These are phyloP conservation scores for Idaea straminata DNA, from an alignment of 2,888 invertebrate genomes.

Conservation along the genomic window DNA sequence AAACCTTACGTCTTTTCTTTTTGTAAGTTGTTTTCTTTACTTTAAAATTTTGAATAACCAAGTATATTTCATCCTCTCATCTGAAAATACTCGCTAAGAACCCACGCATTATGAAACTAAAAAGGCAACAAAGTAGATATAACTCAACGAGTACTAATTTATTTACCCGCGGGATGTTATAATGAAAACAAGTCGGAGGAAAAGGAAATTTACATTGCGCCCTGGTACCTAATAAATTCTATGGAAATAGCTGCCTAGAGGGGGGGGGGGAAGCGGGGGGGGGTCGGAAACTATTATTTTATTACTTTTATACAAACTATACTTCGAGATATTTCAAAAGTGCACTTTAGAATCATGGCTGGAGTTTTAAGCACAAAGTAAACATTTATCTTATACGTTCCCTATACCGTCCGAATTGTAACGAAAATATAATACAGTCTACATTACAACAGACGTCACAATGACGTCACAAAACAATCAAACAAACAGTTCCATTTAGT, in stretches of 20 bases:
- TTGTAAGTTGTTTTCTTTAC: no score
- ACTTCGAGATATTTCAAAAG: constrained; percentile 7
- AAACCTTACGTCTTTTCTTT: no score
- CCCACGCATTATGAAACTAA: constrained; percentile 1
- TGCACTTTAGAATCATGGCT: no score
- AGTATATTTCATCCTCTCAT: no score
- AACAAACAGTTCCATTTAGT: constrained; percentile 24
- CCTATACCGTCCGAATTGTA: no score
- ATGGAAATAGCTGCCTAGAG: constrained; percentile 3
- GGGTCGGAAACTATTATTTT: constrained; percentile 11
- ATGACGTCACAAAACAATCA: constrained; percentile 3
- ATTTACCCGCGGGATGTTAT: constrained; percentile 10
- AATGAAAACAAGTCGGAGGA: constrained; percentile 20
- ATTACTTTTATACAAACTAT: not conserved
- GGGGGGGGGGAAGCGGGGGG: no score
- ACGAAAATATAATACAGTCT: no score
- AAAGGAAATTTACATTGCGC: constrained; percentile 18
- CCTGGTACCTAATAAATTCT: constrained; percentile 14
- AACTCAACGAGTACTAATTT: constrained; percentile 8
- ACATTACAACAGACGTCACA: not conserved
- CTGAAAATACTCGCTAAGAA: not conserved
- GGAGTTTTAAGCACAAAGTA: no score
- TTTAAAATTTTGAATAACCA: no score
- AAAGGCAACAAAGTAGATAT: constrained; percentile 1
- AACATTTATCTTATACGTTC: no score